Base-by-base conservation (phyloP, 1,140 invertebrate species). In the Listronotus bonariensis region DNA sequence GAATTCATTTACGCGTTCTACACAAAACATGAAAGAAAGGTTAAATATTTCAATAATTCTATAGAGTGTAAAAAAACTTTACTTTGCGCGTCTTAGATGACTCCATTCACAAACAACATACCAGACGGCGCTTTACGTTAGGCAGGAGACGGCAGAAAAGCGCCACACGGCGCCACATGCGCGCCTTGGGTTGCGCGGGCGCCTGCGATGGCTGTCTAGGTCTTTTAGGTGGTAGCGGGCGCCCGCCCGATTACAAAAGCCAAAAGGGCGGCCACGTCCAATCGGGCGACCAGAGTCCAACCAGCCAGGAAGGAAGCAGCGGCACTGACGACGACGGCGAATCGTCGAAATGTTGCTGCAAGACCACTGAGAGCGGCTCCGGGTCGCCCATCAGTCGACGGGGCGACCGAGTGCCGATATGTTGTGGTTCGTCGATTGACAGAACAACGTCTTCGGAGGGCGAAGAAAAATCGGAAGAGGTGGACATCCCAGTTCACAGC, bases 151-250 rank as follows among this genome's bases (percentile, higher is more conserved):
- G 36, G 10, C 36, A 17, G 15, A 12, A 32, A 15, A 20, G 49
- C 14, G 59, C 32, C 41, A 42, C 65, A 9, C 26, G 65, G 6
- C 65, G 57, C 12, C 57, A 57, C 42, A 51, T 55, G 41, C 65
- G 43, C 31, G 63, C 51, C 38, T 31, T 59, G 46, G 63, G 63
- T 11, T 65, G 63, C 31, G 71, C 69, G 56, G 72, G 68, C 60
- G 71, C 73, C 68, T 73, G 71, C 69, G 73, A 74, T 70, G 68
- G 72, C 63, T 73, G 69, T 66, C 68, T 74, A 61, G 62, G 38
- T 17, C 52, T 73, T 67, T 68, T 72, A 70, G 72, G 73, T 67
- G 67, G 68, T 64, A 59, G 18, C 46, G 32, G 68, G 46, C 68
- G 73, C 18, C 73, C 70, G 40, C 70, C 73, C 65, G 68, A 73